phyloP scores from a whole-genome alignment of 1,140 invertebrate species.

The Drosophila micromelanica region DNA sequence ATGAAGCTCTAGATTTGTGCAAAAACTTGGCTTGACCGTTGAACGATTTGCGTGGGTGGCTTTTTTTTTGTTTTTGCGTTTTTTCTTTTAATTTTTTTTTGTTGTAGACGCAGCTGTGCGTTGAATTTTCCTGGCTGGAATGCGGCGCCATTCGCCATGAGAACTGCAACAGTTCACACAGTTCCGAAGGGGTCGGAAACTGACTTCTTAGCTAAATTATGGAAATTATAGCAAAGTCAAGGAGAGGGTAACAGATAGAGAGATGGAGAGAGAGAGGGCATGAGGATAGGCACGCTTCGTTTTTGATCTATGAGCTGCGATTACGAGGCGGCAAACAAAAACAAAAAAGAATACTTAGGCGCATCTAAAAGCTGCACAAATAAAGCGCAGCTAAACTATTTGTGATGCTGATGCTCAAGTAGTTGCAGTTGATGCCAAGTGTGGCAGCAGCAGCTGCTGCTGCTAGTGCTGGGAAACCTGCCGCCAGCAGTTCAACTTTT shows the following conservation, averaged over 20 bases:
- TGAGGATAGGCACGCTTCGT: constrained; percentile 28
- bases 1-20: constrained; percentile 30
- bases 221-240: constrained; percentile 29
- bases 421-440: constrained; percentile 52
- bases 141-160: constrained; percentile 55
- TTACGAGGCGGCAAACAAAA: constrained; percentile 42
- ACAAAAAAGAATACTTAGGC: constrained; percentile 39
- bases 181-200: constrained; percentile 23
- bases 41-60: constrained; percentile 59
- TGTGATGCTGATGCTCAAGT: constrained; percentile 20
- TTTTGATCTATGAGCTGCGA: constrained; percentile 51
- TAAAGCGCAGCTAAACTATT: constrained; percentile 62
- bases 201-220: constrained; percentile 45
- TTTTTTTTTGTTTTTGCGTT: neutral
- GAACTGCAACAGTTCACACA: constrained; percentile 74
- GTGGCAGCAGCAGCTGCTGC: constrained; percentile 63
- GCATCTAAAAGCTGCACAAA: constrained; percentile 72
- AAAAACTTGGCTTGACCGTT: constrained; percentile 9
- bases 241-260: neutral
- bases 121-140: constrained; percentile 42
- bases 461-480: constrained; percentile 48
- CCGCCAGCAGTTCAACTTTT: constrained; percentile 54
- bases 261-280: neutral
- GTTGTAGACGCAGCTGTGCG: constrained; percentile 46
- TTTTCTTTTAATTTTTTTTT: neutral